phyloP scores from a whole-genome alignment of 2,888 invertebrate genomes.

The Campoletis raptor region DNA sequence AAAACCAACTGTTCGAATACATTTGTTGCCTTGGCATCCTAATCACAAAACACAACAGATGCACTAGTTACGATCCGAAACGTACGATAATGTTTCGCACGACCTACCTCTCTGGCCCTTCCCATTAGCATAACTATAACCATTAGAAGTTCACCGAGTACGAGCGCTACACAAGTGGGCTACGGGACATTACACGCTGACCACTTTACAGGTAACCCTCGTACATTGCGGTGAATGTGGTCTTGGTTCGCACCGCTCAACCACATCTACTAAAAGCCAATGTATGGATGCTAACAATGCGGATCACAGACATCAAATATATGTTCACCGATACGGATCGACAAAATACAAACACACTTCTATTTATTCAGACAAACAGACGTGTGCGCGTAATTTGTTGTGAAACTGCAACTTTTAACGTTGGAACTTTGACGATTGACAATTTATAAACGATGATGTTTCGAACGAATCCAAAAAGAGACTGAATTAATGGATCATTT shows the following conservation, averaged over 20 bases:
- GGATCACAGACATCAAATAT: slow-evolving; percentile 52
- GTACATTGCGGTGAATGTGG: slow-evolving; percentile 73
- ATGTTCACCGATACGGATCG: slow-evolving; percentile 17
- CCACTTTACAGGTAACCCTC: slow-evolving; percentile 74
- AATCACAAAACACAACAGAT: slow-evolving; percentile 31
- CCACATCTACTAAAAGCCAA: slow-evolving; percentile 75
- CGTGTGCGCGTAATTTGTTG: not conserved
- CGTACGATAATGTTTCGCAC: slow-evolving; percentile 52
- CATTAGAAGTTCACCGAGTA: slow-evolving; percentile 71
- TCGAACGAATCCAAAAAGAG: not conserved
- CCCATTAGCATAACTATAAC: slow-evolving; percentile 71
- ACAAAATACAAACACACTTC: slow-evolving; percentile 20
- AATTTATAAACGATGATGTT: not conserved
- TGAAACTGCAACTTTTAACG: not conserved
- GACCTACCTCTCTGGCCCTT: slow-evolving; percentile 46
- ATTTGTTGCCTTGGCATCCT: slow-evolving; percentile 48
- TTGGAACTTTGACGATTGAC: not conserved
- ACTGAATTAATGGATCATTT: not conserved
- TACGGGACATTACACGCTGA: slow-evolving; percentile 71
- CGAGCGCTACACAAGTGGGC: slow-evolving; percentile 67
- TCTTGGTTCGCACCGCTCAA: slow-evolving; percentile 68
- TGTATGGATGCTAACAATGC: slow-evolving; percentile 67
- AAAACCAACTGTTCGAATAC: not conserved
- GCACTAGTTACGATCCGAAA: slow-evolving; percentile 56
- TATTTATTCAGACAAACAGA: not conserved